These are phyloP conservation scores for Sphaerodactylus townsendi DNA, from an alignment of 2,113 vertebrate species.

Conservation along the genomic window DNA sequence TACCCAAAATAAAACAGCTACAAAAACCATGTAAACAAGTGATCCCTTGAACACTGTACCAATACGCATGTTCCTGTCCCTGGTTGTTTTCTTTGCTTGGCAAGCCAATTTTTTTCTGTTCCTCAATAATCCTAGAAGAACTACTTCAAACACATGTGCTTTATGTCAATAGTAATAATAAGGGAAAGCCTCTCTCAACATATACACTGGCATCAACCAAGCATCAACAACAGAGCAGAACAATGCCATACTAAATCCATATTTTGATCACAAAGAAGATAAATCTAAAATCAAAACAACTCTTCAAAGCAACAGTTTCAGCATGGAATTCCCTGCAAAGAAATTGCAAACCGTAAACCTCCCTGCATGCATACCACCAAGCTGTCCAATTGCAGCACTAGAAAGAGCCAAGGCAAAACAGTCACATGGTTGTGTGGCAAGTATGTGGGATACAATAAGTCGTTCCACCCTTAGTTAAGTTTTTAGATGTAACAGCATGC, in stretches of 20 bases:
- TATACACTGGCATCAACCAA: not conserved
- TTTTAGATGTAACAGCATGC: too few relatives aligned
- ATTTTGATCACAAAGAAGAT: not conserved
- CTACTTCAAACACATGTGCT: slow-evolving; percentile 5
- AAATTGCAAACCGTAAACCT: not conserved
- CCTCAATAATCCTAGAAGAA: not conserved
- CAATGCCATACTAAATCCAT: not conserved
- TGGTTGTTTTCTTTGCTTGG: not conserved
- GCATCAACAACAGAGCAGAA: not conserved
- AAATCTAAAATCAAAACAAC: not conserved
- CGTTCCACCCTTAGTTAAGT: too few relatives aligned
- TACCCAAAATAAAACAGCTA: not conserved
- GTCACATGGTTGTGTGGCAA: not conserved
- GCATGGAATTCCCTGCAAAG: not conserved
- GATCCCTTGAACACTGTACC: not conserved
- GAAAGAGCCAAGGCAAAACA: not conserved
- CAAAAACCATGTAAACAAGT: not conserved
- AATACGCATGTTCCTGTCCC: not conserved
- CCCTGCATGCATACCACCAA: not conserved
- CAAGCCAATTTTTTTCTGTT: not conserved
- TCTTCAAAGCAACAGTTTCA: not conserved
- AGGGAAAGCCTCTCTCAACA: not conserved
- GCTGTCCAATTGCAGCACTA: not conserved
- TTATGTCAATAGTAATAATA: slow-evolving; percentile 1
- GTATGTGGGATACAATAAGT: not conserved